Base-by-base conservation (phyloP, 2,797 vertebrate genomes). In the Nannoperca australis region DNA sequence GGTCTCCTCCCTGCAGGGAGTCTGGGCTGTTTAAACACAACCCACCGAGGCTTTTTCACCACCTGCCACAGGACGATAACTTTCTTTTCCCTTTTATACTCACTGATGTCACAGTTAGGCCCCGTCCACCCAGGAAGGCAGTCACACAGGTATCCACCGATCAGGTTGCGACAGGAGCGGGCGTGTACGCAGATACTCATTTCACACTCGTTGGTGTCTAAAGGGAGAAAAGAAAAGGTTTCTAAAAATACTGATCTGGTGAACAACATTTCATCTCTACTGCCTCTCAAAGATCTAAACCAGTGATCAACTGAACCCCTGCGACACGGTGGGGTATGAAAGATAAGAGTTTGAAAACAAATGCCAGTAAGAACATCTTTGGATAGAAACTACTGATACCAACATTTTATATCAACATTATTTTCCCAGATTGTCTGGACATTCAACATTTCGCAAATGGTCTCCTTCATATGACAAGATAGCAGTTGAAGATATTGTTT, bases 201-300 rank as follows among this genome's bases (percentile, higher is more conserved):
- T 79, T 95, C 95, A 81, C 96, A 96, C 82, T 96, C 96, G 2
- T 96, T 94, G 70, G 93, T 92, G 83, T 96, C 96, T 96, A 72
- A 70, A 72, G 55, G 74, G 32, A 78, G 22, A 76, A 27, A 62
- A 24, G 47, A 63, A n/a, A n/a, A 58, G 1, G 1, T 45, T 44
- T 61, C 2, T 14, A 32, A 65, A 54, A 55, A 54, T 13, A 50
- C 8, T 17, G 27, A 59, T 51, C 3, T 50, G 15, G 24, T 44
- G 11, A 59, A n/a, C 1, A 40, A 22, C 10, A 49, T 53, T 66
- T 80, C 20, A 71, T 53, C 47, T 38, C 24, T 32, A 20, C 34
- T 17, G 12, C 24, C 18, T 27, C 24, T 44, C n/a, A 62, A 13
- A 11, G 32, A 70, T 50, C 6, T 50, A 56, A 18, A 64, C 44